A percentile compares a stretch with the other conserved stretches of the same genome.
Conservation (phyloP, 2,797 vertebrate species). For the Notolabrus celidotus region DNA sequence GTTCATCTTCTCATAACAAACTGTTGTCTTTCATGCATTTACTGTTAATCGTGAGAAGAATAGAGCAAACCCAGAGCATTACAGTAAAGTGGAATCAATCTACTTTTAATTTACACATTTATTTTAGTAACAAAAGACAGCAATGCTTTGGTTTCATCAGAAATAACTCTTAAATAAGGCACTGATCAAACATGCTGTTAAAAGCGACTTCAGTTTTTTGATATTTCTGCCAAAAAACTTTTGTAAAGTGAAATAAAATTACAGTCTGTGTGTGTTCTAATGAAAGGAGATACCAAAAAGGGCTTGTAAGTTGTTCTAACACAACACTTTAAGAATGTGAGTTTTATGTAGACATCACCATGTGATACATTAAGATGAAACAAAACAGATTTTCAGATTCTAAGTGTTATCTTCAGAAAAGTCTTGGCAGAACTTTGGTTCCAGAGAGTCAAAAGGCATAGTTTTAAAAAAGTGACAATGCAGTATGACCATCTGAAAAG, state of each 20-base stretch:
- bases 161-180: slow-evolving; percentile 3
- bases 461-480: slow-evolving; percentile 3
- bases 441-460: not conserved
- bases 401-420: slow-evolving; percentile 2
- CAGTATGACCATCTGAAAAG: not conserved
- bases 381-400: not conserved
- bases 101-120: not conserved
- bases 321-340: too few relatives aligned
- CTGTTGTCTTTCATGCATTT: not conserved
- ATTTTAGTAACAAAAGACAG: not conserved
- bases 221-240: not conserved
- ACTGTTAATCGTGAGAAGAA: not conserved
- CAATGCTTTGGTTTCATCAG: slow-evolving; percentile 33
- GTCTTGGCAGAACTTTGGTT: not conserved
- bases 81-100: not conserved
- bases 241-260: not conserved
- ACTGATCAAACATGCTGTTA: not conserved
- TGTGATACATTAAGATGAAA: too few relatives aligned
- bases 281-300: too few relatives aligned
- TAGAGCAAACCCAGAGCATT: slow-evolving; percentile 1
- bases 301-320: too few relatives aligned
- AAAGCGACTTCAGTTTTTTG: slow-evolving; percentile 1
- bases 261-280: not conserved
- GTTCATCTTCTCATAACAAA: slow-evolving; percentile 1
- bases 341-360: too few relatives aligned